Conservation (phyloP, 2,888 invertebrate species). For the Dimorphilus gyrociliatus region DNA sequence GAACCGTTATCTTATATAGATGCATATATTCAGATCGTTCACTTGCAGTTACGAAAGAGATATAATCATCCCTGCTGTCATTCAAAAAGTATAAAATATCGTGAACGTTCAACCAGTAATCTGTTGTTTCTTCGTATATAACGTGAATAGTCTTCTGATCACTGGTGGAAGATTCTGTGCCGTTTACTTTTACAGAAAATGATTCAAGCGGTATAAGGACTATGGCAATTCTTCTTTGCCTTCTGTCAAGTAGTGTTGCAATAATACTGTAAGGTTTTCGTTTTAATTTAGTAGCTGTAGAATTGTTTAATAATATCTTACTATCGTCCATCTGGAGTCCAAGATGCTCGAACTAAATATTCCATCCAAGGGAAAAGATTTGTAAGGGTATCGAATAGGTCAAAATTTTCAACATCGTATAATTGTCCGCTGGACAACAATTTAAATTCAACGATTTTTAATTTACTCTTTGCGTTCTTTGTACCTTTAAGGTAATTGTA, state of each 20-base stretch:
- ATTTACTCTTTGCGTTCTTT: too few relatives aligned
- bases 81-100: constrained; percentile 71
- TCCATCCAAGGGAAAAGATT: constrained; percentile 81
- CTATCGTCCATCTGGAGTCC: constrained; percentile 79
- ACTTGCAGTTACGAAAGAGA: constrained; percentile 73
- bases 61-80: constrained; percentile 38
- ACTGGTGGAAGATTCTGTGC: constrained; percentile 3
- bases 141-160: constrained; percentile 18
- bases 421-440: constrained; percentile 21
- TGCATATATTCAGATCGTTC: constrained; percentile 80
- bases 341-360: constrained; percentile 82
- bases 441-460: too few relatives aligned
- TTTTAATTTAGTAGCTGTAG: too few relatives aligned
- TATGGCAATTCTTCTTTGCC: constrained; percentile 67
- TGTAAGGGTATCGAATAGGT: constrained; percentile 17
- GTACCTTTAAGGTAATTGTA: too few relatives aligned
- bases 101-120: constrained; percentile 69
- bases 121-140: constrained; percentile 46
- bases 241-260: constrained; percentile 72
- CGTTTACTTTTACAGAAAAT: constrained; percentile 39
- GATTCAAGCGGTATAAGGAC: constrained; percentile 62
- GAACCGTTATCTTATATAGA: constrained; percentile 48
- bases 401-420: constrained; percentile 40
- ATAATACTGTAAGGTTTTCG: constrained; percentile 69
- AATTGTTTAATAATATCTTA: too few relatives aligned